Evolutionary conservation across 2,113 vertebrate genomes (phyloP), one percentile per base, ranked within the genome.

Genomic region (Aramus guarauna): DNA sequence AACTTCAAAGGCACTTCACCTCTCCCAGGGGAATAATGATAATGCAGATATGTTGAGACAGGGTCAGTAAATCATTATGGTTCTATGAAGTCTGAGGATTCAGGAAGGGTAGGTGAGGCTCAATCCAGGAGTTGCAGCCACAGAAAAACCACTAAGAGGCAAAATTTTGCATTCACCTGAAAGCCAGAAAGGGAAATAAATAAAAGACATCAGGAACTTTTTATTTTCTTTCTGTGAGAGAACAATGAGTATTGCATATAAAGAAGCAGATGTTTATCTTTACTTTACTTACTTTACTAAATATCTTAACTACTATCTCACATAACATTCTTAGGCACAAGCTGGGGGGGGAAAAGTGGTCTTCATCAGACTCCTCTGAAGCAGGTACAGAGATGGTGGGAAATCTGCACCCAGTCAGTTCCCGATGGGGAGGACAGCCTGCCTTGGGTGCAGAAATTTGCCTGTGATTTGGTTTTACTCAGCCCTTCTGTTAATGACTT

Each of bases 261-360:
- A 58, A 76, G 26, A 64, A 67, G n/a, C 9, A 85, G 79, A 53
- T 45, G 41, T 45, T 76, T 85, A 43, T 24, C 60, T 60, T 68
- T 59, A 55, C 0, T 93, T 66, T 34, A 52, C 36, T 1, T 72
- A 53, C 43, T 67, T 69, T 50, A n/a, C 18, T 76, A 26, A 64
- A 8, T 66, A 73, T 37, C 36, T 66, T 60, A 68, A 32, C 24
- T 73, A 10, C 36, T 55, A 9, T 59, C 24, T 88, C 50, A 53
- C 5, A 17, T 19, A 13, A 52, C 27, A 74, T 69, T 55, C n/a
- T 90, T 55, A 50, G 22, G 45, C 24, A 30, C 3, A 27, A 72
- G 12, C 26, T 60, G 5, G 12, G 32, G 63, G 1, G 63, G 1
- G 5, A 71, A 67, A 47, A 13, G 1, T 0, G 3, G 29, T 50